phyloP scores from a whole-genome alignment of 1,140 invertebrate species.

The Aleiodes sp. region DNA sequence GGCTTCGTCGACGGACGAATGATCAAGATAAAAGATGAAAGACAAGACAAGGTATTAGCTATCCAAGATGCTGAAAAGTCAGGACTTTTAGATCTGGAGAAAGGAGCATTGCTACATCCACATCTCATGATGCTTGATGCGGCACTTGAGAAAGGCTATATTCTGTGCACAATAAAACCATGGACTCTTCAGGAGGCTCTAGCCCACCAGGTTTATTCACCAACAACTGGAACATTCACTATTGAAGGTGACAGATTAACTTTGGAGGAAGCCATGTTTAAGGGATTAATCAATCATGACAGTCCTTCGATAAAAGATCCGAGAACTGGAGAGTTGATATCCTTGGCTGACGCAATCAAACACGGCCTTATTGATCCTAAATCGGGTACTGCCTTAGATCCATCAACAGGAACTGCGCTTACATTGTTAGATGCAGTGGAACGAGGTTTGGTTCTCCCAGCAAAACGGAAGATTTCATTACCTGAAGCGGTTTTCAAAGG shows the following conservation, averaged over 20 bases:
- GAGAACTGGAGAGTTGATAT: conserved; percentile 79
- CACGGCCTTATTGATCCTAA: conserved; percentile 83
- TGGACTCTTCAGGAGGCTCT: conserved; percentile 87
- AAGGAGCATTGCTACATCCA: conserved; percentile 76
- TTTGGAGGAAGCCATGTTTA: conserved; percentile 81
- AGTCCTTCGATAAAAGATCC: conserved; percentile 85
- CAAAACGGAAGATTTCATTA: conserved; percentile 83
- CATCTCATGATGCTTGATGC: conserved; percentile 75
- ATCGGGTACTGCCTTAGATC: conserved; percentile 81
- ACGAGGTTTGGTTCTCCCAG: conserved; percentile 81
- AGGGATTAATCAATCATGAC: conserved; percentile 77
- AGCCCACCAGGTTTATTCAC: conserved; percentile 82
- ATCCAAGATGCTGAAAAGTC: conserved; percentile 76
- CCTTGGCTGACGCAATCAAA: conserved; percentile 83
- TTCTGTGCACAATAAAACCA: conserved; percentile 79
- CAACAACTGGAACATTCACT: conserved; percentile 77
- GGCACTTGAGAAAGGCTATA: conserved; percentile 80
- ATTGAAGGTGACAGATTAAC: conserved; percentile 78
- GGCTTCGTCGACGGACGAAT: conserved; percentile 77
- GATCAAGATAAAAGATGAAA: conserved; percentile 79
- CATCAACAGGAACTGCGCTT: conserved; percentile 76
- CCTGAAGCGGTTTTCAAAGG: conserved; percentile 88
- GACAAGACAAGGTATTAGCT: conserved; percentile 73
- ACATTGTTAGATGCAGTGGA: conserved; percentile 83
- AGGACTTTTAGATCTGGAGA: conserved; percentile 76